Evolutionary conservation across 2,888 invertebrate genomes (phyloP).

Genomic region (Clitarchus hookeri): DNA sequence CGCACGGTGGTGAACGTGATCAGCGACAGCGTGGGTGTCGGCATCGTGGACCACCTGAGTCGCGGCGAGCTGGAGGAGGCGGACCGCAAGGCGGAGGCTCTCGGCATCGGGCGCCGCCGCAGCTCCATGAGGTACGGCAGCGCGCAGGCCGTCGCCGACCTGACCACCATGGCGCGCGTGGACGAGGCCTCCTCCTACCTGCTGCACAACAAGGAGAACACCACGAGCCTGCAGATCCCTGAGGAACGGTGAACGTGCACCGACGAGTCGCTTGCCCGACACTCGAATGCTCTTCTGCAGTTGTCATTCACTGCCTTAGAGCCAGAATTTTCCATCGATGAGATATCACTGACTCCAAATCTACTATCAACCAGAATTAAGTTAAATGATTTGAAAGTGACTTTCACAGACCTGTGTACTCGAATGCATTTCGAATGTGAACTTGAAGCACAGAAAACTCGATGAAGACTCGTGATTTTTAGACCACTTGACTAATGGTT

Average conservation of each 20-base stretch:
- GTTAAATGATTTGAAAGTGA: too few relatives aligned
- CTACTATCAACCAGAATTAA: too few relatives aligned
- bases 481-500: too few relatives aligned
- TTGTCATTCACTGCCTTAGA: not conserved
- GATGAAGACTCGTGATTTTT: too few relatives aligned
- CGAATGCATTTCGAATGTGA: too few relatives aligned
- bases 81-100: not conserved
- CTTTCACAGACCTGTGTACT: too few relatives aligned
- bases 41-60: slow-evolving; percentile 23
- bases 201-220: not conserved
- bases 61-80: not conserved
- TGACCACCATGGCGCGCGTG: not conserved
- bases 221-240: not conserved
- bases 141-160: not conserved
- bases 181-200: not conserved
- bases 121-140: slow-evolving; percentile 2
- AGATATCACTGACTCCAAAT: too few relatives aligned
- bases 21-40: slow-evolving; percentile 10
- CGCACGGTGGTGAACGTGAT: slow-evolving; percentile 22
- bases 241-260: not conserved
- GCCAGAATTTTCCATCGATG: too few relatives aligned
- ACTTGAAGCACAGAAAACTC: too few relatives aligned
- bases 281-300: not conserved
- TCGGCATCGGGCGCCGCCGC: not conserved
- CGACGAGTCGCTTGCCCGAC: too few relatives aligned